Conservation (phyloP, 2,113 vertebrate genomes). For the Pardalotus punctatus region DNA sequence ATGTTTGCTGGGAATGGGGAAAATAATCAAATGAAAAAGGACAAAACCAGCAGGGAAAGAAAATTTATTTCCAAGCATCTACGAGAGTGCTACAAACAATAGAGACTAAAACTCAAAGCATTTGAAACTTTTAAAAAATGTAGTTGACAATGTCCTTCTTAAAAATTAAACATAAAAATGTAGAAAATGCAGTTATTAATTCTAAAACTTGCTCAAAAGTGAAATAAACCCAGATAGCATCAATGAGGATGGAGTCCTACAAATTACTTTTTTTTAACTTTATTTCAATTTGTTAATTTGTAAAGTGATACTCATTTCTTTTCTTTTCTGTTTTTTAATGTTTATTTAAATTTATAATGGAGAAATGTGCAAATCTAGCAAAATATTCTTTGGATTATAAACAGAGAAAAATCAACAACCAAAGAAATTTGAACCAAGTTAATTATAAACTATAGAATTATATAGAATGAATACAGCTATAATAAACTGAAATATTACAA, state of each 20-base stretch:
- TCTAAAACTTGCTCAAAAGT: conserved; percentile 53
- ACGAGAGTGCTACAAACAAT: conserved; percentile 72
- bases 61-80: conserved; percentile 78
- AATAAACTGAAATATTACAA: conserved; percentile 59
- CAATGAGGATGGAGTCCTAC: conserved; percentile 37
- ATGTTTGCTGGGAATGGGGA: not conserved
- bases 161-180: conserved; percentile 68
- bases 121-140: conserved; percentile 67
- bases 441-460: conserved; percentile 63
- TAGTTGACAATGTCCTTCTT: conserved; percentile 55
- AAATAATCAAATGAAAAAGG: conserved; percentile 69
- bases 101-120: conserved; percentile 69
- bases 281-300: conserved; percentile 58
- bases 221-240: conserved; percentile 45
- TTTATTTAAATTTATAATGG: conserved; percentile 68
- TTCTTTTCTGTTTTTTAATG: not conserved
- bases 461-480: conserved; percentile 52
- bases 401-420: conserved; percentile 65
- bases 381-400: conserved; percentile 81
- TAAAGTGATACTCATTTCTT: conserved; percentile 23
- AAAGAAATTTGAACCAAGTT: conserved; percentile 51
- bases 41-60: conserved; percentile 74
- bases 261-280: not conserved
- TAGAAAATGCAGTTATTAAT: conserved; percentile 65
- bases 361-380: conserved; percentile 78